A percentile compares a stretch with the other conserved stretches of the same genome.
Conservation (phyloP, 2,797 vertebrate species). For the Glyptemys insculpta region DNA sequence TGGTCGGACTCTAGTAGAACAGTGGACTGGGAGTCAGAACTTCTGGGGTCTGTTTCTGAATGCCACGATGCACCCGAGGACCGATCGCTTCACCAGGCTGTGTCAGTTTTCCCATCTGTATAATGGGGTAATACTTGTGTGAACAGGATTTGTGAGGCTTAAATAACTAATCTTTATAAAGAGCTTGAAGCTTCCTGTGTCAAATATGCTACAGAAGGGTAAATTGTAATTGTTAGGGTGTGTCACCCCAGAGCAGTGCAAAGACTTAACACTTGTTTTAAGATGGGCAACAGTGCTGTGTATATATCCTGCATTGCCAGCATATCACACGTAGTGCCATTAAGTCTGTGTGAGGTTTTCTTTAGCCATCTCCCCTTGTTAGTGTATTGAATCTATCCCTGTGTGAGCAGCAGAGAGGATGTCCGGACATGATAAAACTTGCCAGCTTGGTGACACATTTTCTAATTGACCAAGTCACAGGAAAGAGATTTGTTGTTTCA, state of each 20-base stretch:
- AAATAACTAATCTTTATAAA: rapidly evolving
- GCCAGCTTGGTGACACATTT: neutral
- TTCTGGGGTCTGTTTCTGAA: neutral
- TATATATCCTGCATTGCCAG: rapidly evolving
- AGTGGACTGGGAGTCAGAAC: neutral
- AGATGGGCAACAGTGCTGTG: neutral
- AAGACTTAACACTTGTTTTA: neutral
- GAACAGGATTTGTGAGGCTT: rapidly evolving
- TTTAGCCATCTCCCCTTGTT: neutral
- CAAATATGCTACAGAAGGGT: rapidly evolving
- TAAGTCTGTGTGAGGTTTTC: neutral
- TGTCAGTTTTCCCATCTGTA: neutral
- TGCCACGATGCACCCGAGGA: rapidly evolving
- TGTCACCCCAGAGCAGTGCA: rapidly evolving
- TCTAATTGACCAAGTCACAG: neutral
- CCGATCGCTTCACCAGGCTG: rapidly evolving
- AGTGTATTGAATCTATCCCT: rapidly evolving
- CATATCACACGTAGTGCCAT: rapidly evolving
- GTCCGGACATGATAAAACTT: neutral
- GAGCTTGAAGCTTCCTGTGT: rapidly evolving
- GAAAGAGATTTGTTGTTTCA: neutral
- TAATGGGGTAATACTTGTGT: neutral
- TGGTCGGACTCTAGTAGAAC: rapidly evolving
- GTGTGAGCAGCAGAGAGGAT: neutral
- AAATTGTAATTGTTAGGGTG: rapidly evolving